Percentiles rank a stretch among this genome's conserved stretches.
These are phyloP conservation scores for Halcyon smyrnensis DNA, from an alignment of 2,797 vertebrate species.

Conservation along the genomic window DNA sequence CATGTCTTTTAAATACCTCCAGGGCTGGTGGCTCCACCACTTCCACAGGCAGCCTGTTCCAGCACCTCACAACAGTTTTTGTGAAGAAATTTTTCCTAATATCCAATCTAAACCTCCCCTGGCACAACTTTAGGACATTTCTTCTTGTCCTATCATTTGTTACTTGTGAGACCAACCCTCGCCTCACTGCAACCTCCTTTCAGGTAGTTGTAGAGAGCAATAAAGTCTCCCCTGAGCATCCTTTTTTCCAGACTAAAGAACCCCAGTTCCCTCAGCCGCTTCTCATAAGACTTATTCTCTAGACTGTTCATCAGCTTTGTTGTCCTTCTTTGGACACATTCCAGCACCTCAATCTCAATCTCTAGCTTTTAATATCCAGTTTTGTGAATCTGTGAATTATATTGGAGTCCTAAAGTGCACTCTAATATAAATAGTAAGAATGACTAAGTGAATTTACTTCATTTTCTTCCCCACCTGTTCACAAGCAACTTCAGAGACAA, in stretches of 20 bases:
- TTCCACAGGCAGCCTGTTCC: background rate
- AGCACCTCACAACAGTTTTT: background rate
- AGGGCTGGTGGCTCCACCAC: background rate
- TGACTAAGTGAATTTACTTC: background rate
- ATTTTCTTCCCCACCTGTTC: background rate
- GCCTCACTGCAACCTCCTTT: background rate
- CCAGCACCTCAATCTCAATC: background rate
- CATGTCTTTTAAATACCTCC: background rate
- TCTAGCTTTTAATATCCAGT: background rate
- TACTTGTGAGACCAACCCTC: background rate
- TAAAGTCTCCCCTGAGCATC: background rate
- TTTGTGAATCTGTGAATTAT: background rate
- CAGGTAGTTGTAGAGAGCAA: background rate
- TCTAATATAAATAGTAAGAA: background rate
- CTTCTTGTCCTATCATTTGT: background rate
- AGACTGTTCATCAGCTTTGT: background rate
- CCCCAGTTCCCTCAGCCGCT: background rate
- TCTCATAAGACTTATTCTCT: background rate
- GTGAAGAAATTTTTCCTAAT: background rate
- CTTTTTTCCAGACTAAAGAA: background rate
- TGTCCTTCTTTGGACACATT: background rate
- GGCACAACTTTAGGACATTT: background rate
- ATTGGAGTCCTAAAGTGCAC: background rate
- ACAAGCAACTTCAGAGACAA: background rate
- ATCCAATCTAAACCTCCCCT: background rate